Conservation (phyloP, 1,140 invertebrate species). For the Planococcus citri region DNA sequence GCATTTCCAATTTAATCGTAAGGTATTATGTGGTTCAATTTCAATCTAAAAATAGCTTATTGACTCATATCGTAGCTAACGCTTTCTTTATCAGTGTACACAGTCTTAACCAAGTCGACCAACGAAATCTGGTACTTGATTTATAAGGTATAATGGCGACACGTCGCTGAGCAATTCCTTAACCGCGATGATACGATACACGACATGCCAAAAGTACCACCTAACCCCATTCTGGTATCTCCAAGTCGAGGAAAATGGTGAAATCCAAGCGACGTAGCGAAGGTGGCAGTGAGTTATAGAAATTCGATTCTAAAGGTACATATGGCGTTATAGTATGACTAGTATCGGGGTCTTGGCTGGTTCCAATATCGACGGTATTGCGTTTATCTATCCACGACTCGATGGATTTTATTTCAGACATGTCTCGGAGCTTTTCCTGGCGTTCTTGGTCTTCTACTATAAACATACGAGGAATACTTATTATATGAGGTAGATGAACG, state of each 20-base stretch:
- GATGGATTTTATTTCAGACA: neutral
- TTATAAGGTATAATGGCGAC: too few species aligned
- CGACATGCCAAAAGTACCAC: too few species aligned
- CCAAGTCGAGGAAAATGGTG: neutral
- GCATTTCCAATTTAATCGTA: neutral
- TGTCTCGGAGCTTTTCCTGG: neutral
- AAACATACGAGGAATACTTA: too few species aligned
- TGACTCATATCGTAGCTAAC: neutral
- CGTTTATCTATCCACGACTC: neutral
- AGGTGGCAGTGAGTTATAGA: neutral
- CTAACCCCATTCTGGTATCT: constrained; percentile 13
- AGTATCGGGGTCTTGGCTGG: neutral
- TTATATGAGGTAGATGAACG: too few species aligned
- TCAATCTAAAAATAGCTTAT: neutral
- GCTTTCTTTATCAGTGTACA: neutral
- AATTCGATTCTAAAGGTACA: neutral
- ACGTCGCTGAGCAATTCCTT: too few species aligned
- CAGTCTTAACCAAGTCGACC: too few species aligned
- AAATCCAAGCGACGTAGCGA: neutral
- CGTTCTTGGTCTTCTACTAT: neutral
- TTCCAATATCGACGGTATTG: neutral
- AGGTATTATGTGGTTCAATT: neutral
- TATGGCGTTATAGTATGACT: neutral
- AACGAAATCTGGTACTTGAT: too few species aligned
- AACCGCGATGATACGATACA: too few species aligned